Conservation (phyloP, 2,888 invertebrate genomes). For the Xanthorhoe spadicearia region DNA sequence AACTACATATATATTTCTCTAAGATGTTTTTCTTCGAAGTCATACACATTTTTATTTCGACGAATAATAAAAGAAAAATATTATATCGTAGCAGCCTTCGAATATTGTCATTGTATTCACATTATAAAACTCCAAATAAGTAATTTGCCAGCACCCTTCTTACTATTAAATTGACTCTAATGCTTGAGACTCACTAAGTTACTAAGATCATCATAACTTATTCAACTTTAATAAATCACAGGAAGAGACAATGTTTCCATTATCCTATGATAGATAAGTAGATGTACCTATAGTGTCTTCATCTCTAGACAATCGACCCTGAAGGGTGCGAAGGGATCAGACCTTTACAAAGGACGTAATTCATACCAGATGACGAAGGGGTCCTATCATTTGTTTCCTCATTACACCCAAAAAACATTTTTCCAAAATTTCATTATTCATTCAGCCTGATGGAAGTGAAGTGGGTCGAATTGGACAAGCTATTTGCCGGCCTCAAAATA, state of each 20-base stretch:
- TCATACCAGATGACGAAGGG: constrained; percentile 45
- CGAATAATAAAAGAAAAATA: too few species aligned
- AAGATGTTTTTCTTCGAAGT: too few species aligned
- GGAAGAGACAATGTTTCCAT: not conserved
- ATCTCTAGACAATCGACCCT: not conserved
- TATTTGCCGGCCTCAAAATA: not conserved
- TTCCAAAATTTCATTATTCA: constrained; percentile 16
- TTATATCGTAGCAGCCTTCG: too few species aligned
- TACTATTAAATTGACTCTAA: too few species aligned
- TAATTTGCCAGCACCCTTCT: too few species aligned
- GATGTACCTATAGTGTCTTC: not conserved
- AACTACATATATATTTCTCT: too few species aligned
- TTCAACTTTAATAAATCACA: too few species aligned
- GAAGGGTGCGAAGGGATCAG: constrained; percentile 17
- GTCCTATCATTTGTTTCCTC: constrained; percentile 37
- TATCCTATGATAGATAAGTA: not conserved
- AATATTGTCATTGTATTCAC: too few species aligned
- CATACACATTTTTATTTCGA: too few species aligned
- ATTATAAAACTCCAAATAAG: too few species aligned
- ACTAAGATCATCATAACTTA: too few species aligned
- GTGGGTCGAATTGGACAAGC: constrained; percentile 10
- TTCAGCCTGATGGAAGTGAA: constrained; percentile 15
- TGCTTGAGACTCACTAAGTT: too few species aligned
- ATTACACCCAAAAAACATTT: constrained; percentile 27
- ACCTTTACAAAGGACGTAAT: constrained; percentile 37